Base-by-base conservation (phyloP, 2,888 invertebrate genomes). In the Tiphia femorata region DNA sequence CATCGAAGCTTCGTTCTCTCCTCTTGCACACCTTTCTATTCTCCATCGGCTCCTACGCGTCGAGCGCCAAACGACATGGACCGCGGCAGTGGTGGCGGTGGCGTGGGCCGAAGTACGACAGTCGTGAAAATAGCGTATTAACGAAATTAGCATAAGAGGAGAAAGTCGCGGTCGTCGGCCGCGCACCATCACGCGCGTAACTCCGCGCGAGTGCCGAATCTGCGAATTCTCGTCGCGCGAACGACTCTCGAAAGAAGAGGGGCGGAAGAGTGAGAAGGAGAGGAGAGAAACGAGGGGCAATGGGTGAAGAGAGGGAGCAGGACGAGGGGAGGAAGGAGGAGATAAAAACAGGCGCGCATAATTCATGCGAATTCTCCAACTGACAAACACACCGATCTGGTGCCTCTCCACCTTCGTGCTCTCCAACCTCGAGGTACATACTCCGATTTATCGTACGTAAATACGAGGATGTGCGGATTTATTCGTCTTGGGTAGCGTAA, bases 101-200 rank as follows among this genome's bases (percentile, higher is more conserved):
- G 50, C 48, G 55, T 62, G 55, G 50, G 55, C 42, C 49, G 50
- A 56, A 57, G 52, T 58, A 62, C 62, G 51, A 51, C 58, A 62
- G 53, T 69, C 69, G 67, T 72, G 70, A 77, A 77, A 77, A 78
- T 78, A 72, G 77, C 75, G 66, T 76, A 75, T 78, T 78, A 76
- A 78, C 75, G 62, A 78, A 80, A 80, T 79, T 81, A 80, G 75
- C 80, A 80, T 81, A 79, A 78, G 75, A 78, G 73, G 79, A 78
- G 80, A 81, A 81, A 81, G 80, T 80, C 72, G 76, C 73, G 77
- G 78, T 77, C 75, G 69, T 67, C 74, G 76, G 72, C 76, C 71
- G 73, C n/a, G n/a, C 62, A 38, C 64, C 58, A 42, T 57, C 68
- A 23, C 30, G 40, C n/a, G n/a, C n/a, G n/a, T n/a, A n/a, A n/a